Evolutionary conservation across 2,797 vertebrate species (phyloP).

Genomic region (Antrozous pallidus): DNA sequence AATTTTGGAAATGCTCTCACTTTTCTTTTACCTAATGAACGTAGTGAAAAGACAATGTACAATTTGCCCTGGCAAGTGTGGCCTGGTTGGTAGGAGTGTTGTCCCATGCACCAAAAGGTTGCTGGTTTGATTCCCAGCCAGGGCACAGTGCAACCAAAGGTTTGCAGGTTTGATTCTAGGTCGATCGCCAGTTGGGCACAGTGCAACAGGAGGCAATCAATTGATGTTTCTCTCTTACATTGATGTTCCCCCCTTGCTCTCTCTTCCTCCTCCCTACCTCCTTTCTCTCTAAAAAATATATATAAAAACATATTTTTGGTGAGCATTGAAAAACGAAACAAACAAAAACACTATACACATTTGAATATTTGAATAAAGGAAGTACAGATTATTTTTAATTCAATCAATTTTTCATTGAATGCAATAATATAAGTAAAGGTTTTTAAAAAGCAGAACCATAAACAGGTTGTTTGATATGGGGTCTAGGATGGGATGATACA

Average conservation of each 20-base stretch:
- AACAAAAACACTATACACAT: not conserved
- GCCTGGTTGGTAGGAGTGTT: not conserved
- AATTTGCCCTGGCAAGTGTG: not conserved
- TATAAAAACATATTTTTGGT: not conserved
- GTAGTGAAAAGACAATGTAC: not conserved
- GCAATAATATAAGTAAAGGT: not conserved
- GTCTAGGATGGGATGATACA: not conserved
- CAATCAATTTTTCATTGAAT: not conserved
- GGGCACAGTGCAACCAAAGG: no score
- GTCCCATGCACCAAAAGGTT: not conserved
- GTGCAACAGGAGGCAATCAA: not conserved
- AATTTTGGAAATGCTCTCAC: not conserved
- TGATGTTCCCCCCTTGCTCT: not conserved
- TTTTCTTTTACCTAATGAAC: not conserved
- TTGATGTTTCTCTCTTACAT: not conserved
- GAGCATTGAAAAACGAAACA: not conserved
- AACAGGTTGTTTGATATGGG: not conserved
- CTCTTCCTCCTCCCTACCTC: no score
- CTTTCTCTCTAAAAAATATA: not conserved
- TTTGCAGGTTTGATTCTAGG: not conserved
- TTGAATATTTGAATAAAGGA: conserved; percentile 11
- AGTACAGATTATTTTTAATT: not conserved
- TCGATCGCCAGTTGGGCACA: not conserved
- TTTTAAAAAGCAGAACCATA: not conserved
- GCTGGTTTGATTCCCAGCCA: not conserved